Conservation (phyloP, 1,140 invertebrate genomes). For the Planococcus citri region DNA sequence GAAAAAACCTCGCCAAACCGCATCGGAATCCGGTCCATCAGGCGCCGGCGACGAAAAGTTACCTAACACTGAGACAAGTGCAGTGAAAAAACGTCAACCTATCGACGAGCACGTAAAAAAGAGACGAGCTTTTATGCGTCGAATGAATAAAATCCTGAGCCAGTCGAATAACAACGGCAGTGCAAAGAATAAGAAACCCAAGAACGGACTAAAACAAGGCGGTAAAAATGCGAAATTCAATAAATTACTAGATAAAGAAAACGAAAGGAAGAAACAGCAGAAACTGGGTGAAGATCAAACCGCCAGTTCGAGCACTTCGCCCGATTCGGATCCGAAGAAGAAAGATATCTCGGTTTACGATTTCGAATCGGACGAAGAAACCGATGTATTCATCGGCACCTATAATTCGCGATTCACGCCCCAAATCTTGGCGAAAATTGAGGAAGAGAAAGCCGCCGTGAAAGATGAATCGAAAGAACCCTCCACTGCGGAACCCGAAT, state of each 20-base stretch:
- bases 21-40: background rate
- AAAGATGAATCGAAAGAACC: background rate
- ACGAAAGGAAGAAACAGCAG: background rate
- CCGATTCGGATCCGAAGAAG: background rate
- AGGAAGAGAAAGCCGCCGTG: background rate
- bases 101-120: background rate
- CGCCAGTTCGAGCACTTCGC: background rate
- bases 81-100: background rate
- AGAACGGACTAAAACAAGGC: background rate
- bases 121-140: background rate
- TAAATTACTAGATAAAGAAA: background rate
- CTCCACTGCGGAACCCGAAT: background rate
- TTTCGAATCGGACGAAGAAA: conserved; percentile 19
- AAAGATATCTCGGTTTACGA: background rate
- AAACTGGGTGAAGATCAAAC: background rate
- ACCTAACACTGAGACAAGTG: background rate
- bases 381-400: conserved; percentile 8
- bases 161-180: background rate
- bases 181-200: too few species aligned
- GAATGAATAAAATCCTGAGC: background rate
- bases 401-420: conserved; percentile 1
- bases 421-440: background rate
- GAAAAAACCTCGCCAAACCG: background rate
- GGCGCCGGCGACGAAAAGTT: background rate
- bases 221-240: background rate